Conservation (phyloP, 2,797 vertebrate species). For the Phataginus tetradactyla region DNA sequence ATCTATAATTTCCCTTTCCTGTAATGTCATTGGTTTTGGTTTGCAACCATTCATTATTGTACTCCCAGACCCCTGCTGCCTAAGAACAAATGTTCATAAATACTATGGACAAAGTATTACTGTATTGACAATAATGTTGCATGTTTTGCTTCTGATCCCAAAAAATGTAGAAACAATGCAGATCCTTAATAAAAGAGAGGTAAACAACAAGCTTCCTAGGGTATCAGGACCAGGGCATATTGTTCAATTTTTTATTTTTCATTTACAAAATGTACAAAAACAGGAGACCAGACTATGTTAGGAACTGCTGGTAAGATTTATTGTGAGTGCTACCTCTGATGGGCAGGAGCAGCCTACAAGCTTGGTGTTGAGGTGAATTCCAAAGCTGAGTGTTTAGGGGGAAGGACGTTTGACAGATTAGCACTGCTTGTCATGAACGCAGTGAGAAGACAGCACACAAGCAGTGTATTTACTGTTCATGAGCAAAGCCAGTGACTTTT, state of each 20-base stretch:
- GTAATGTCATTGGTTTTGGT: neutral
- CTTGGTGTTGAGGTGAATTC: neutral
- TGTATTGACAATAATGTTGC: neutral
- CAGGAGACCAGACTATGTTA: neutral
- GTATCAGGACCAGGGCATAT: neutral
- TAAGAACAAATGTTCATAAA: neutral
- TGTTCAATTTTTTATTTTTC: neutral
- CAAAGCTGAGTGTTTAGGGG: neutral
- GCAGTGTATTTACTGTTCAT: neutral
- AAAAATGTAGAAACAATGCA: neutral
- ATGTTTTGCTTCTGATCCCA: neutral
- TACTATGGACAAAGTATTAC: neutral
- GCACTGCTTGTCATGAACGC: neutral
- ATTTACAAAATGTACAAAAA: neutral
- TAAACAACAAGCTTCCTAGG: neutral
- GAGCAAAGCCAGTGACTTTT: neutral
- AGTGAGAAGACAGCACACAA: neutral
- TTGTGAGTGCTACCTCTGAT: neutral
- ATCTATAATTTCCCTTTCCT: neutral
- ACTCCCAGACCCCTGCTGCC: too few relatives aligned
- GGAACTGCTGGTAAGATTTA: neutral
- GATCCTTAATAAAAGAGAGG: neutral
- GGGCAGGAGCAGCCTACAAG: neutral
- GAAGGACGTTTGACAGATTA: neutral
- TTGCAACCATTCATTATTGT: neutral